phyloP scores from a whole-genome alignment of 64 coral and sea anemone species.

The Montipora capricornis region DNA sequence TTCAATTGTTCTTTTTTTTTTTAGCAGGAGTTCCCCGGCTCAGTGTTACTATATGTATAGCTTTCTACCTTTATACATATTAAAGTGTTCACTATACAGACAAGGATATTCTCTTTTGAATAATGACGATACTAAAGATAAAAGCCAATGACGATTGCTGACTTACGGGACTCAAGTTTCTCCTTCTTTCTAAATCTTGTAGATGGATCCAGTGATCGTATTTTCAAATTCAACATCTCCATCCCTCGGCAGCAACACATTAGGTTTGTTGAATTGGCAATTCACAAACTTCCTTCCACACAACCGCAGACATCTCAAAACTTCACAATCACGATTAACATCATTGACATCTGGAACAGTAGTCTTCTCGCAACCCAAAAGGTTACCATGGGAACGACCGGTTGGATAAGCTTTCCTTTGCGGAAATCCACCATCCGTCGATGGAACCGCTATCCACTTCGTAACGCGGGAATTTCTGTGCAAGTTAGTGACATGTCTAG shows the following conservation, averaged over 20 bases:
- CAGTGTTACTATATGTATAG: too few species aligned
- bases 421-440: background rate
- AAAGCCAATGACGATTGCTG: background rate
- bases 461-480: background rate
- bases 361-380: background rate
- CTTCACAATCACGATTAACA: background rate
- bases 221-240: conserved; percentile 30
- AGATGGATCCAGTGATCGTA: conserved; percentile 11
- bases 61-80: too few species aligned
- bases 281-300: conserved; percentile 9
- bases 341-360: background rate
- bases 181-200: background rate
- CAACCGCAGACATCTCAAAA: background rate
- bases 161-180: too few species aligned
- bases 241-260: background rate
- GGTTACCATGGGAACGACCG: background rate
- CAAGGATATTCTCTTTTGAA: background rate
- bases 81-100: too few species aligned
- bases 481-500: background rate
- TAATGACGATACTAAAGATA: background rate
- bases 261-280: background rate
- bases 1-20: too few species aligned
- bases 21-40: too few species aligned
- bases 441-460: background rate
- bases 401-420: conserved; percentile 16